Conservation (phyloP, 2,797 vertebrate genomes). For the Perdix hodgsoniae region DNA sequence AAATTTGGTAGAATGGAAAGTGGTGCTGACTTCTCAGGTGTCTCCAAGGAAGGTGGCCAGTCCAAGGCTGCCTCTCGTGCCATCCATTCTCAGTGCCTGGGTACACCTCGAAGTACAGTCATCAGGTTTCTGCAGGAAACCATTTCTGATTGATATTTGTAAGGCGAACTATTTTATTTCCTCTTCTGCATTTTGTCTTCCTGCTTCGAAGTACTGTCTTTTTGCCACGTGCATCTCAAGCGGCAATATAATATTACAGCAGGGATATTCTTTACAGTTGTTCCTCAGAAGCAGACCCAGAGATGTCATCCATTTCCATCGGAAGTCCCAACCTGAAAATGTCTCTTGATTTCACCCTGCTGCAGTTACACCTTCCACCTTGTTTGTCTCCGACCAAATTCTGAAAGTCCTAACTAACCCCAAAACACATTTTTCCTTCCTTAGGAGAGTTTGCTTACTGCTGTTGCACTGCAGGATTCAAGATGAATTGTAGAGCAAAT, state of each 20-base stretch:
- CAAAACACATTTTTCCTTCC: not conserved
- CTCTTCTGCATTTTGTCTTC: not conserved
- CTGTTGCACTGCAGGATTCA: not conserved
- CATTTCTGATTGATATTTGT: not conserved
- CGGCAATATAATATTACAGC: not conserved
- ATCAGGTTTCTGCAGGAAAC: not conserved
- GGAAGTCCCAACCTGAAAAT: not conserved
- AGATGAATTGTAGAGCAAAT: conserved; percentile 24
- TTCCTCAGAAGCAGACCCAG: not conserved
- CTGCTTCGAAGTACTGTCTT: not conserved
- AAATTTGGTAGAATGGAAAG: conserved; percentile 1
- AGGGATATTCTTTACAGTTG: not conserved
- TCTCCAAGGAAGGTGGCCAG: not conserved
- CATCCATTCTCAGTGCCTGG: not conserved
- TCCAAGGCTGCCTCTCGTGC: not conserved
- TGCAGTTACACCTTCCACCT: not conserved
- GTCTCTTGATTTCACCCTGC: not conserved
- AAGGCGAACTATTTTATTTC: not conserved
- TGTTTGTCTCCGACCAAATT: not conserved
- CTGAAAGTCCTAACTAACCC: not conserved
- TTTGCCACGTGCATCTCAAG: not conserved
- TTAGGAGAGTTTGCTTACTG: not conserved
- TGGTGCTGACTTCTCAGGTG: not conserved
- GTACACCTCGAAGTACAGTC: not conserved
- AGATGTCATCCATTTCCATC: not conserved